Evolutionary conservation across 2,888 invertebrate species (phyloP), one percentile per base, ranked within the genome.

Genomic region (Cerceris rybyensis): DNA sequence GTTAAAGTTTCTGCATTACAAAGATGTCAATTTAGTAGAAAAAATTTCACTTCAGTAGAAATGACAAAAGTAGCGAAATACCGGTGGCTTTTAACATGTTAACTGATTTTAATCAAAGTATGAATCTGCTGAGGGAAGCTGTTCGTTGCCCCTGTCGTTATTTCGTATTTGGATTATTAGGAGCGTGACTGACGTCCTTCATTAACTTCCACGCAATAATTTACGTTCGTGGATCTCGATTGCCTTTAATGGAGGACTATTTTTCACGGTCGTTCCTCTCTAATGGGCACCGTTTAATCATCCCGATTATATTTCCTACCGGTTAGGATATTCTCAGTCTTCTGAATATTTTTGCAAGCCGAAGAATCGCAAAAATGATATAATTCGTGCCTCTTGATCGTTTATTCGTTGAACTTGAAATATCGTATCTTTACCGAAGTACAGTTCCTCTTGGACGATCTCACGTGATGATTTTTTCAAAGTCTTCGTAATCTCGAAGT

Each of bases 121-220:
- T 46, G 41, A 68, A 65, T 57, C 68, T 4, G 28, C 2, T n/a
- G 8, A 0, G 43, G 67, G 58, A 57, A 11, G 68, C 71, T 75
- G 63, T 68, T 78, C 71, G 65, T 60, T 50, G 71, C 66, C 64
- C 42, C 63, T 16, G 65, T 70, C 70, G 75, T 71, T 71, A 76
- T 46, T 78, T 71, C 73, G 59, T 67, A 79, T 79, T 72, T 79
- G 81, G 75, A 76, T 79, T 76, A 79, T 70, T 70, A 67, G 70
- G 70, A 68, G 63, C 39, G 61, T 74, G 68, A 76, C 61, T 68
- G 73, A 79, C 74, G 76, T 65, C 9, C 59, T 71, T 71, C 75
- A 54, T 78, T 71, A 78, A 71, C 75, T 14, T 16, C 39, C 11
- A 41, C 8, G 49, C 16, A 39, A 57, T 78, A 64, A 76, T 78